Conservation (phyloP, 2,113 vertebrate species). For the Rhegmatorhina hoffmannsi region DNA sequence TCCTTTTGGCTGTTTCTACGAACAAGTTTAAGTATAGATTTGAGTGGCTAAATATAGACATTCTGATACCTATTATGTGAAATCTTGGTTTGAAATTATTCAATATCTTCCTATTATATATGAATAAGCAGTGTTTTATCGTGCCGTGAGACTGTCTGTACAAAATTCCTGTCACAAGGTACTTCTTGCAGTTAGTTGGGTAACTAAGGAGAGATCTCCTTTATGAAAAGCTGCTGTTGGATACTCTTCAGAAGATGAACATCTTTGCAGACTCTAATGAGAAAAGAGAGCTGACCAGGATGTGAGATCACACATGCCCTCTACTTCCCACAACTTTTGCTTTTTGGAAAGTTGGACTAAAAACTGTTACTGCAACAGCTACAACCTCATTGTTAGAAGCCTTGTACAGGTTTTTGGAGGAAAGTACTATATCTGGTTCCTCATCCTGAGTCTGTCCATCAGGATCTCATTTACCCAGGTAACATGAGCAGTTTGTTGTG, state of each 20-base stretch:
- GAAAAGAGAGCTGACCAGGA: neutral
- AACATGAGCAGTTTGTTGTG: neutral
- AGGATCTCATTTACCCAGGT: neutral
- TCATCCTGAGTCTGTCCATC: neutral
- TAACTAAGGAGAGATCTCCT: neutral
- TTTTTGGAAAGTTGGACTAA: neutral
- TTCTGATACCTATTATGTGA: neutral
- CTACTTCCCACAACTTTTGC: neutral
- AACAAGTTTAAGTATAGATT: neutral
- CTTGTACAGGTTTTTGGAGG: neutral
- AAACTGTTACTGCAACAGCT: neutral
- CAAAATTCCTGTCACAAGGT: slow-evolving; percentile 6
- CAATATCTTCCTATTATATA: neutral
- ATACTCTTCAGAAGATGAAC: neutral
- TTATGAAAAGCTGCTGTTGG: neutral
- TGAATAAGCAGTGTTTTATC: neutral
- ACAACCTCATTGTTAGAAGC: neutral
- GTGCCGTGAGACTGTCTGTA: accelerated
- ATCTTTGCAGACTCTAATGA: neutral
- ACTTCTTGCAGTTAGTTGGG: neutral
- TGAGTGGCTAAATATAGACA: slow-evolving; percentile 19
- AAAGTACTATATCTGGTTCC: neutral
- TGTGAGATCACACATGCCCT: neutral
- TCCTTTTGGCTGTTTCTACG: neutral
- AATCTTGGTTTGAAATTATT: slow-evolving; percentile 25